Conservation (phyloP, 2,888 invertebrate species). For the Epinotia nisella region DNA sequence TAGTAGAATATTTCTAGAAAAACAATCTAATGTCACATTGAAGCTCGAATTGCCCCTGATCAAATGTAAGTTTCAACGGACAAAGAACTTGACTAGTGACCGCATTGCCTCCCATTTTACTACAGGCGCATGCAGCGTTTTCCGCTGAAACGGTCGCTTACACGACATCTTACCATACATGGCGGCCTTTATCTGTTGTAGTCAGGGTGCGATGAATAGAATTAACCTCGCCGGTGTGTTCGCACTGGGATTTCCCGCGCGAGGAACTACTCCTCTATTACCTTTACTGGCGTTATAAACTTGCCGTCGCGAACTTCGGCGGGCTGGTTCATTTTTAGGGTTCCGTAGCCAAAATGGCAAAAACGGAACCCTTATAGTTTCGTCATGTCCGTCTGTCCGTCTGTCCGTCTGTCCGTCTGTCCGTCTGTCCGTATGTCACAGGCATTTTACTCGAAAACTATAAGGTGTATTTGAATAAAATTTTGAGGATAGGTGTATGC, state of each 20-base stretch:
- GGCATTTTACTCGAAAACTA: too few species aligned
- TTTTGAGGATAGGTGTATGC: too few species aligned
- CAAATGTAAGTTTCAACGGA: too few species aligned
- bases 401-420: too few species aligned
- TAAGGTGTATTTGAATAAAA: too few species aligned
- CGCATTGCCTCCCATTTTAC: background rate
- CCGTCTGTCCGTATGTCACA: too few species aligned
- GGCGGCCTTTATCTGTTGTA: constrained; percentile 43
- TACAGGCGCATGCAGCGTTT: background rate
- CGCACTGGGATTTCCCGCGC: constrained; percentile 56
- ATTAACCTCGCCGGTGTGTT: constrained; percentile 54
- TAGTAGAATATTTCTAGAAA: too few species aligned
- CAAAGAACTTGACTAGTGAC: background rate
- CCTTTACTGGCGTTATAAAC: constrained; percentile 60
- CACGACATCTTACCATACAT: constrained; percentile 27
- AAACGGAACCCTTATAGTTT: too few species aligned
- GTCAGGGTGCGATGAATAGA: constrained; percentile 52
- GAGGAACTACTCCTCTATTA: constrained; percentile 56
- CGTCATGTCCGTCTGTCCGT: too few species aligned
- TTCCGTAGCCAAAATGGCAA: too few species aligned
- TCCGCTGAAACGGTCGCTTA: constrained; percentile 14
- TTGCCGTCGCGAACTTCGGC: constrained; percentile 47
- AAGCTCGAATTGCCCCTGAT: background rate
- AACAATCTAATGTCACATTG: background rate
- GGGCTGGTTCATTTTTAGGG: constrained; percentile 35